A percentile compares a stretch with the other conserved stretches of the same genome.
Evolutionary conservation across 1,140 invertebrate species (phyloP).

Genomic region (Lucilia cuprina): DNA sequence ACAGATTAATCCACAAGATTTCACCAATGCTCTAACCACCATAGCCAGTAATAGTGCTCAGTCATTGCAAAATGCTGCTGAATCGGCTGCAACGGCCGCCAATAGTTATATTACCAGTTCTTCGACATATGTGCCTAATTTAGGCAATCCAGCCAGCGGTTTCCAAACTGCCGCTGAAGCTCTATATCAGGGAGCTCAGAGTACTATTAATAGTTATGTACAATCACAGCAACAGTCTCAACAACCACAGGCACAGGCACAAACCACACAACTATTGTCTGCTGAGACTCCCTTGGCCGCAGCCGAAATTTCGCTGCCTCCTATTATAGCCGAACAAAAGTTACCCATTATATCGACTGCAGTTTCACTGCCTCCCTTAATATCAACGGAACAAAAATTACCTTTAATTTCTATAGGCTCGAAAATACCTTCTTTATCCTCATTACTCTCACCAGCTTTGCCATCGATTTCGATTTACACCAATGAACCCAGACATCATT

Average conservation of each 20-base stretch:
- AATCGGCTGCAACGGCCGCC: not conserved
- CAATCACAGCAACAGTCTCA: not conserved
- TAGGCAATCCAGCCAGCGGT: too few species aligned
- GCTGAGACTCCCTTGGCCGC: not conserved
- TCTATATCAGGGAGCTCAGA: too few species aligned
- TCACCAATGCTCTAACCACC: not conserved
- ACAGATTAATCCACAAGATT: not conserved
- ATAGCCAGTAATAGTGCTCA: not conserved
- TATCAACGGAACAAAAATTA: not conserved
- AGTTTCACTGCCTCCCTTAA: not conserved
- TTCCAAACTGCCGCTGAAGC: too few species aligned
- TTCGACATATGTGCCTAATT: too few species aligned
- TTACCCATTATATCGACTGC: not conserved
- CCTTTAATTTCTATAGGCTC: not conserved
- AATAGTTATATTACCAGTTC: not conserved
- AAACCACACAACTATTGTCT: not conserved
- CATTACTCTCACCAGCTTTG: not conserved
- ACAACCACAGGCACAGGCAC: not conserved
- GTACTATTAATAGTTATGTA: not conserved
- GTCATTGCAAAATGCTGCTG: not conserved
- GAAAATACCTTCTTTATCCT: not conserved
- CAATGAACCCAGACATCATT: conserved; percentile 48
- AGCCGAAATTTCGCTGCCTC: not conserved
- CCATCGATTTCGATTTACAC: conserved; percentile 10
- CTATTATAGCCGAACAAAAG: not conserved